These are phyloP conservation scores for Rutpela maculata DNA, from an alignment of 2,888 invertebrate species.

Conservation along the genomic window DNA sequence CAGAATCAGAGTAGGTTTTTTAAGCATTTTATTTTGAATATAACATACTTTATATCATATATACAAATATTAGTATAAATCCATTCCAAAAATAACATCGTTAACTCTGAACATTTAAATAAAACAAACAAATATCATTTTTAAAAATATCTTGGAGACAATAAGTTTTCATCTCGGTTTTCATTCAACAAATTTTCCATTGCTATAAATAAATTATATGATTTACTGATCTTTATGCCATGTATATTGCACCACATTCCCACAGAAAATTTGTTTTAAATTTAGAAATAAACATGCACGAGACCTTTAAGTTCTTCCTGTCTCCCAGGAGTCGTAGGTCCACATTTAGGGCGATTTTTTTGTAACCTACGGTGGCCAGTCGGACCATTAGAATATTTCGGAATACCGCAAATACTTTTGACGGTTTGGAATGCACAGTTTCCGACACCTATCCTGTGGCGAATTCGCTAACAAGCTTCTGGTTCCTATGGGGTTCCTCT, in stretches of 20 bases:
- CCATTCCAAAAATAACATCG: neutral
- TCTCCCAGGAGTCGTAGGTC: constrained; percentile 46
- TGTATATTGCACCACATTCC: neutral
- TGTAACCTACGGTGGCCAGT: constrained; percentile 51
- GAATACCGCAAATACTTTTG: constrained; percentile 50
- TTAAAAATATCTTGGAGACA: constrained; percentile 3
- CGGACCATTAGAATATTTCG: constrained; percentile 47
- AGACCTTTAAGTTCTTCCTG: constrained; percentile 41
- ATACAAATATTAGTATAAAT: neutral
- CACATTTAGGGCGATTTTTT: constrained; percentile 52
- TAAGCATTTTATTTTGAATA: neutral
- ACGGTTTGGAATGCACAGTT: constrained; percentile 49
- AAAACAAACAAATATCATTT: neutral
- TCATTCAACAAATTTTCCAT: neutral
- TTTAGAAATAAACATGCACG: constrained; percentile 17
- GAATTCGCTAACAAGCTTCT: constrained; percentile 60
- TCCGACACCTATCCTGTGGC: constrained; percentile 58
- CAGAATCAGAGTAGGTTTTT: neutral
- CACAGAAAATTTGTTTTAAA: constrained; percentile 31
- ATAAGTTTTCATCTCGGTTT: neutral
- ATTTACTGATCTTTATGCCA: neutral
- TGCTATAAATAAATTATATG: neutral
- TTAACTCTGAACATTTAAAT: neutral
- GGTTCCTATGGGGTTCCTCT: constrained; percentile 39
- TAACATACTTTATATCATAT: neutral